Conservation (phyloP, 2,888 invertebrate species). For the Himalopsyche tibetana region DNA sequence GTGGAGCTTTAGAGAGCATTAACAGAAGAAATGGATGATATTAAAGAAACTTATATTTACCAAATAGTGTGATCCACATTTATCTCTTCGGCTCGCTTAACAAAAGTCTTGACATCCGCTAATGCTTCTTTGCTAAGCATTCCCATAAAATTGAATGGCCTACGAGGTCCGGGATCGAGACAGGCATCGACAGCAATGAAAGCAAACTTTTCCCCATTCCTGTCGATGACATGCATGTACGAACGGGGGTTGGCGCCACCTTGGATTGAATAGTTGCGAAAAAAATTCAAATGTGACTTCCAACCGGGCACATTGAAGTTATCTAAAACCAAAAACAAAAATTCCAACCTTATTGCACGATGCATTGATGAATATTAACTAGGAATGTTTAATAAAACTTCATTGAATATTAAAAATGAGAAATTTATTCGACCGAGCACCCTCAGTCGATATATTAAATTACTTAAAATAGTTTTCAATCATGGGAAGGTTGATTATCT, state of each 20-base stretch:
- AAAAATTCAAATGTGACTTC: conserved; percentile 85
- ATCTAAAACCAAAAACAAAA: conserved; percentile 77
- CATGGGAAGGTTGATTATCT: too few relatives aligned
- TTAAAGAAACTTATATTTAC: conserved; percentile 66
- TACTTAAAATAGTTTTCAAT: too few relatives aligned
- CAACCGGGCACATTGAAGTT: conserved; percentile 89
- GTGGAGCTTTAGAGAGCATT: too few relatives aligned
- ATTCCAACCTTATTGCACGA: background rate
- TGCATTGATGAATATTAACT: too few relatives aligned
- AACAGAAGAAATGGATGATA: too few relatives aligned
- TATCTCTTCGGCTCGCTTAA: conserved; percentile 75
- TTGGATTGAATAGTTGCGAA: conserved; percentile 87
- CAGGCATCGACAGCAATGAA: conserved; percentile 93
- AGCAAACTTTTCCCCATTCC: conserved; percentile 81
- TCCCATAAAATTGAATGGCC: conserved; percentile 95
- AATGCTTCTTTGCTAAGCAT: conserved; percentile 77
- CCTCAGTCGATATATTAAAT: too few relatives aligned
- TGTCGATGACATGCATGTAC: conserved; percentile 80
- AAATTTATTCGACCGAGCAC: too few relatives aligned
- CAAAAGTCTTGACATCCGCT: conserved; percentile 77
- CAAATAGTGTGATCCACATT: conserved; percentile 81
- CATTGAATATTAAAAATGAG: too few relatives aligned
- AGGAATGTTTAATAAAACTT: too few relatives aligned
- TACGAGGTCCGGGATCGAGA: conserved; percentile 88
- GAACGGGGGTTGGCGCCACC: conserved; percentile 83